Percentiles rank a stretch among this genome's conserved stretches.
Conservation (phyloP, 2,888 invertebrate species). For the Gnatocerus cornutus region DNA sequence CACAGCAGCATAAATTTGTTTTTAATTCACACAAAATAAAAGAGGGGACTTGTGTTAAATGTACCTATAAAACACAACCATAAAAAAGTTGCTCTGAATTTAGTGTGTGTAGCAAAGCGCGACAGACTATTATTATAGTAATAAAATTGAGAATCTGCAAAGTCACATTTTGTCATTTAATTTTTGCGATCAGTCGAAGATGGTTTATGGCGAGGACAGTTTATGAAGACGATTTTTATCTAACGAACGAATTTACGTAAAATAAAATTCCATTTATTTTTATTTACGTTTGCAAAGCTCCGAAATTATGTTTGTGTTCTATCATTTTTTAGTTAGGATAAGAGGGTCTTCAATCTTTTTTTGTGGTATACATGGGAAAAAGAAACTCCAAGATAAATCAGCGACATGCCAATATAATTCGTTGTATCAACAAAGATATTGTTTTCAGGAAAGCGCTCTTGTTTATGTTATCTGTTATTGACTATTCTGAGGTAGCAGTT, state of each 20-base stretch:
- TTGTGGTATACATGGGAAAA: slow-evolving; percentile 11
- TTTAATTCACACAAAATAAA: slow-evolving; percentile 23
- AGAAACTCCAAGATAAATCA: slow-evolving; percentile 25
- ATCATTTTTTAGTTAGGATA: slow-evolving; percentile 5
- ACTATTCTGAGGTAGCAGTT: slow-evolving; percentile 29
- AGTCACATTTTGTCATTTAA: slow-evolving; percentile 21
- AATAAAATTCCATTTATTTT: slow-evolving; percentile 4
- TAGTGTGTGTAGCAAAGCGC: slow-evolving; percentile 7
- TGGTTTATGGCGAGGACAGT: slow-evolving; percentile 9
- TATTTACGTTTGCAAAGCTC: not conserved
- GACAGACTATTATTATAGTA: slow-evolving; percentile 17
- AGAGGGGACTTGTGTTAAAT: slow-evolving; percentile 22
- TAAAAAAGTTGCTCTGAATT: slow-evolving; percentile 19
- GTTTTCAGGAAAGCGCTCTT: slow-evolving; percentile 30
- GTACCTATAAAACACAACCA: slow-evolving; percentile 11
- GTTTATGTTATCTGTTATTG: slow-evolving; percentile 37
- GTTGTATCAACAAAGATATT: slow-evolving; percentile 35
- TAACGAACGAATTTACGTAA: not conserved
- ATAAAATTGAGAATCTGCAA: slow-evolving; percentile 16
- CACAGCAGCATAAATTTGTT: slow-evolving; percentile 23
- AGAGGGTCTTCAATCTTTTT: slow-evolving; percentile 8
- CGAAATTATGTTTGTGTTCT: not conserved
- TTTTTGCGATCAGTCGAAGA: slow-evolving; percentile 6
- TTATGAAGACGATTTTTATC: slow-evolving; percentile 1
- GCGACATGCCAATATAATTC: slow-evolving; percentile 32